phyloP scores from a whole-genome alignment of 2,113 vertebrate species.

The Bufo gargarizans region DNA sequence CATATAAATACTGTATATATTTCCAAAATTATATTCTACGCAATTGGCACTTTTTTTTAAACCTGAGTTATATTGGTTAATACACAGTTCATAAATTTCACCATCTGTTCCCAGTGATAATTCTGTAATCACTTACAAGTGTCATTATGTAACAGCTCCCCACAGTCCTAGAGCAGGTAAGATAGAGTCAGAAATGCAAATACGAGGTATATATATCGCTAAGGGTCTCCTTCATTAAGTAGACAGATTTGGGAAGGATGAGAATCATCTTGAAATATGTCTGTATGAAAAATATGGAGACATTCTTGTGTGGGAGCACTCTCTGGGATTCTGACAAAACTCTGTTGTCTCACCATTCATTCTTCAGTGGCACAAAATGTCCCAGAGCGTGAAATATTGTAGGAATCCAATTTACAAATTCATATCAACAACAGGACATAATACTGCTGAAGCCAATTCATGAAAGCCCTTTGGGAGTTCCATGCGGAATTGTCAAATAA shows the following conservation, averaged over 20 bases:
- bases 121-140: constrained; percentile 49
- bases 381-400: constrained; percentile 50
- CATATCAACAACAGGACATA: constrained; percentile 36
- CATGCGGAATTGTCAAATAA: not conserved
- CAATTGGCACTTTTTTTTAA: not conserved
- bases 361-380: constrained; percentile 29
- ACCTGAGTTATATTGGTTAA: not conserved
- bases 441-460: constrained; percentile 24
- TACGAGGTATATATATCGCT: constrained; percentile 42
- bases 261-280: constrained; percentile 30
- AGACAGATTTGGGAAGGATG: constrained; percentile 32
- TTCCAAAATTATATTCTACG: not conserved
- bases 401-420: constrained; percentile 54
- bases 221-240: constrained; percentile 44
- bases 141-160: constrained; percentile 45
- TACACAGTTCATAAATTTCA: constrained; percentile 38
- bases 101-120: constrained; percentile 24
- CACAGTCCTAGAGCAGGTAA: not conserved
- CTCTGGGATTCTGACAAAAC: constrained; percentile 6
- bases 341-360: constrained; percentile 41
- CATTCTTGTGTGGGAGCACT: constrained; percentile 22
- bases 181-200: constrained; percentile 36
- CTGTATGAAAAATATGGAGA: constrained; percentile 39
- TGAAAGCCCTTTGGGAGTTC: constrained; percentile 29
- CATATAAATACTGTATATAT: not conserved